These are phyloP conservation scores for Clanis bilineata DNA, from an alignment of 2,888 invertebrate genomes.

Conservation along the genomic window DNA sequence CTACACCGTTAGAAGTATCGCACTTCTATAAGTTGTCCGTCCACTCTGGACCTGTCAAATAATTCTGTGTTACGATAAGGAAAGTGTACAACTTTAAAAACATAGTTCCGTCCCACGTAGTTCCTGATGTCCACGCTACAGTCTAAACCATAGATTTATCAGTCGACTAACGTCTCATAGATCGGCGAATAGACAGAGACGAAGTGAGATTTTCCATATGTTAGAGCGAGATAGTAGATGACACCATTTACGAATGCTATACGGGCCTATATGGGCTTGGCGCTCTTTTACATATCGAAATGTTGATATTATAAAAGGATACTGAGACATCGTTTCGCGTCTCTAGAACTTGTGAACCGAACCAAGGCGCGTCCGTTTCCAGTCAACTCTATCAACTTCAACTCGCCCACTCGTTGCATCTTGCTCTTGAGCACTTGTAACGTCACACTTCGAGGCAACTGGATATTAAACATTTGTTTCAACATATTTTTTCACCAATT, in stretches of 20 bases:
- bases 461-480: slow-evolving; percentile 28
- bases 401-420: slow-evolving; percentile 91
- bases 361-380: slow-evolving; percentile 91
- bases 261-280: no score
- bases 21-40: slow-evolving; percentile 35
- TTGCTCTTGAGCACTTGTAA: slow-evolving; percentile 91
- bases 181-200: no score
- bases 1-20: slow-evolving; percentile 26
- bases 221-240: no score
- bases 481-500: background rate
- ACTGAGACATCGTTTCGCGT: slow-evolving; percentile 92
- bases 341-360: slow-evolving; percentile 87
- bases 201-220: no score
- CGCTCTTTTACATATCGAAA: no score
- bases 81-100: no score
- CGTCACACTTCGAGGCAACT: slow-evolving; percentile 91
- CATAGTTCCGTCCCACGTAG: no score
- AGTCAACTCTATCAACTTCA: slow-evolving; percentile 92
- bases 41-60: slow-evolving; percentile 34
- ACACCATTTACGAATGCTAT: no score
- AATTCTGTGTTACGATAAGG: slow-evolving; percentile 31
- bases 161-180: no score
- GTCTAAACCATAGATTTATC: no score
- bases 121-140: no score
- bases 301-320: slow-evolving; percentile 78